Percentiles rank a stretch among this genome's conserved stretches.
Conservation (phyloP, 37 sponge, comb jelly and placozoan genomes). For the Haliclona indistincta region DNA sequence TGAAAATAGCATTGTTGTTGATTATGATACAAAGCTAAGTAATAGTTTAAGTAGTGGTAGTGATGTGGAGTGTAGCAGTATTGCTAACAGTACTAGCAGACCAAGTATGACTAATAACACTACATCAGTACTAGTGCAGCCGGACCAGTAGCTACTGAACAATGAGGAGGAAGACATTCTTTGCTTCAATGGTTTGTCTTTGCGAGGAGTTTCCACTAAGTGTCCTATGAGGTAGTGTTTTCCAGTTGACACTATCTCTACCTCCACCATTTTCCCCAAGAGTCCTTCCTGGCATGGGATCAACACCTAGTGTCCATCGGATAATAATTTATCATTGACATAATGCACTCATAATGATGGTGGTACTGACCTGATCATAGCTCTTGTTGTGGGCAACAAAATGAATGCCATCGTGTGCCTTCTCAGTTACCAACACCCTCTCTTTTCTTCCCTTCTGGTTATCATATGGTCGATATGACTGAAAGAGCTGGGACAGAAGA, state of each 20-base stretch:
- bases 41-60: too few species aligned
- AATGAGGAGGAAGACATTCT: too few species aligned
- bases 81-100: too few species aligned
- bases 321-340: neutral
- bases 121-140: too few species aligned
- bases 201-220: too few species aligned
- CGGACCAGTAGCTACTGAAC: too few species aligned
- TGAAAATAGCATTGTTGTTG: too few species aligned
- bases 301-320: slow-evolving; percentile 52
- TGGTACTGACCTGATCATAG: slow-evolving; percentile 82
- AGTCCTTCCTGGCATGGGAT: slow-evolving; percentile 58
- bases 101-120: too few species aligned
- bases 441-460: slow-evolving; percentile 65
- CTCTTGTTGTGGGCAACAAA: slow-evolving; percentile 95
- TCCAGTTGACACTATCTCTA: slow-evolving; percentile 71
- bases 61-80: too few species aligned
- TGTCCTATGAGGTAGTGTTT: slow-evolving; percentile 85
- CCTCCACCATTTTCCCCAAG: slow-evolving; percentile 73
- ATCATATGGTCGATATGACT: slow-evolving; percentile 82
- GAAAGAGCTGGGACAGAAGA: slow-evolving; percentile 65
- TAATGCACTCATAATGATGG: neutral
- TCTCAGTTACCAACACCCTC: slow-evolving; percentile 84
- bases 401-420: slow-evolving; percentile 74
- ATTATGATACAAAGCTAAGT: too few species aligned
- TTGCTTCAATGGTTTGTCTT: too few species aligned